Evolutionary conservation across 1,140 invertebrate species (phyloP).

Genomic region (Radopholus similis): DNA sequence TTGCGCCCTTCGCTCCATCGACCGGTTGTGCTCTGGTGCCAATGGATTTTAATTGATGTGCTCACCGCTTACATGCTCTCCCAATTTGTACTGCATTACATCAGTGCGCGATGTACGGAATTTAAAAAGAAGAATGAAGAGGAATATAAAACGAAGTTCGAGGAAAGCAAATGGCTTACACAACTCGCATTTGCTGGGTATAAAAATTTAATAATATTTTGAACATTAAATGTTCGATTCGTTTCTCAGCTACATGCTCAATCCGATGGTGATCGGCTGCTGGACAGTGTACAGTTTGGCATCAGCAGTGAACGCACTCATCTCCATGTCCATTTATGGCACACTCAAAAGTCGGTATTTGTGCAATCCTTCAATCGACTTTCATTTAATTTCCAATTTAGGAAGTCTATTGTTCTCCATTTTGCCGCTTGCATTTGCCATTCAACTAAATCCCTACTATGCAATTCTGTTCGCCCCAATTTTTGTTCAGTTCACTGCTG

Average conservation of each 20-base stretch:
- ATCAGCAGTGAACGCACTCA: constrained; percentile 79
- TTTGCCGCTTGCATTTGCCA: constrained; percentile 30
- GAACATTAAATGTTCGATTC: background rate
- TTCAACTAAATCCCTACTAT: constrained; percentile 30
- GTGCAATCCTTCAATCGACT: background rate
- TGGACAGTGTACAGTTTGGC: constrained; percentile 87
- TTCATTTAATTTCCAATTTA: constrained; percentile 16
- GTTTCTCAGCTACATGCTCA: constrained; percentile 77
- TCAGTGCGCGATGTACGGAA: background rate
- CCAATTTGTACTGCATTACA: no score
- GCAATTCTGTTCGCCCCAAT: constrained; percentile 27
- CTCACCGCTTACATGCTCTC: no score
- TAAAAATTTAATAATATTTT: background rate
- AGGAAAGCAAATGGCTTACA: background rate
- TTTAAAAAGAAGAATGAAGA: background rate
- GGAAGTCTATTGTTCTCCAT: constrained; percentile 30
- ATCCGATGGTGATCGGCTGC: constrained; percentile 82
- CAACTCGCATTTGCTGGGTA: background rate
- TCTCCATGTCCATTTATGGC: constrained; percentile 69
- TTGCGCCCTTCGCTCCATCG: constrained; percentile 20
- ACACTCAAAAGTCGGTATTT: constrained; percentile 70
- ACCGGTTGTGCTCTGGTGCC: background rate
- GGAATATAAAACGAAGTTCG: background rate
- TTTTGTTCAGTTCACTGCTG: constrained; percentile 16
- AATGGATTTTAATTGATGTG: constrained; percentile 14